Base-by-base conservation (phyloP, 2,113 vertebrate species). In the Chauna torquata region DNA sequence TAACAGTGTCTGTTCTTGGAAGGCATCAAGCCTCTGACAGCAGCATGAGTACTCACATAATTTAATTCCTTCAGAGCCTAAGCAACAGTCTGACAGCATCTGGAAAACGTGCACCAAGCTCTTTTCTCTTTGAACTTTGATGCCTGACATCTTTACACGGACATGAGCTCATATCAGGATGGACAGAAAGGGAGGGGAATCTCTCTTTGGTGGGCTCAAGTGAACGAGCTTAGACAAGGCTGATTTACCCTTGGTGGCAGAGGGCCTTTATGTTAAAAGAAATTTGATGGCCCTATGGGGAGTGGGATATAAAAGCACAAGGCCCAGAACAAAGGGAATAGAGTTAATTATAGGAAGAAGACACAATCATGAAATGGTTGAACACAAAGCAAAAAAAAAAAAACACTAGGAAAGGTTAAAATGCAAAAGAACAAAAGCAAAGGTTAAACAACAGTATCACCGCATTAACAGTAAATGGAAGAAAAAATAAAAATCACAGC, bases 101-200 rank as follows among this genome's bases (percentile, higher is more conserved):
- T 95, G 94, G 86, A 88, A 97, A 96, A 87, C 0, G 49, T 77
- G 66, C 89, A 87, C 58, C 75, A 90, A 97, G 92, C n/a, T 92
- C 64, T 94, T 97, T 96, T 96, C 82, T 88, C 84, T 97, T 95
- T 97, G 91, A 95, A 96, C 92, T 96, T 95, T 91, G 89, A 92
- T 91, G 70, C 28, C 78, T 95, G 91, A 89, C 87, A 92, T 88
- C 94, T 94, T 88, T 87, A 83, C 92, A 93, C 22, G 97, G 96
- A 94, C 91, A 94, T 78, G 89, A 96, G 85, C 89, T 95, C 87
- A 92, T 90, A 91, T 90, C 45, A 97, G 84, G 75, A 95, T 68
- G 93, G 94, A 74, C 79, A 95, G 91, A 92, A 94, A 74, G 45
- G 84, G 92, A 97, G 81, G 83, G 70, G 38, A 94, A 70, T 77